A percentile compares a stretch with the other conserved stretches of the same genome.
These are phyloP conservation scores for Drosophila sulfurigaster DNA, from an alignment of 1,140 invertebrate genomes.

Conservation along the genomic window DNA sequence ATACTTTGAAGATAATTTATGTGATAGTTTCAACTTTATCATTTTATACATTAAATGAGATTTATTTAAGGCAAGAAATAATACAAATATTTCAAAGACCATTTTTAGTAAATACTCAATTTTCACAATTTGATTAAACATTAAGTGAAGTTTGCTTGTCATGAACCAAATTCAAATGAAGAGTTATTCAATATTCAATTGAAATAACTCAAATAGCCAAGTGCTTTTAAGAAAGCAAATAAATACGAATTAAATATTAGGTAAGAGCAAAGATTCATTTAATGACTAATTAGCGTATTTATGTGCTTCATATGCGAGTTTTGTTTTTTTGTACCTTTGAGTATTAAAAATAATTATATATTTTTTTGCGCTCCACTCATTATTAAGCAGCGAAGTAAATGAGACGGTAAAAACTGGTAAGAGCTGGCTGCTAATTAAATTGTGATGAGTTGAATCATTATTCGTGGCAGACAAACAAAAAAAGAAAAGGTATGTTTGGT, in stretches of 20 bases:
- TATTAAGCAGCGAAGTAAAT: not conserved
- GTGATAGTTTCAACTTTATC: too few species aligned
- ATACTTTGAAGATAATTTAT: too few species aligned
- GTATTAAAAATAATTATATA: not conserved
- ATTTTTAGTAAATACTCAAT: too few species aligned
- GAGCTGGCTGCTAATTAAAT: constrained; percentile 31
- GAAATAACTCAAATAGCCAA: too few species aligned
- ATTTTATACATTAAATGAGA: too few species aligned
- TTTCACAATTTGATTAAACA: too few species aligned
- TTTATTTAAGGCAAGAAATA: too few species aligned
- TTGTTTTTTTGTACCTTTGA: not conserved
- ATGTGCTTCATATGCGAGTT: not conserved
- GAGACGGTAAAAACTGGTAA: not conserved
- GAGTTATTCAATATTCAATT: too few species aligned
- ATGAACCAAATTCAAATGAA: too few species aligned
- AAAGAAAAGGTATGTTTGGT: not conserved
- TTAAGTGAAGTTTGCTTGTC: too few species aligned
- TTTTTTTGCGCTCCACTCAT: not conserved
- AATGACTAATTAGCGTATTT: constrained; percentile 1
- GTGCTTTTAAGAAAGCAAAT: not conserved
- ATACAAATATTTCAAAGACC: too few species aligned
- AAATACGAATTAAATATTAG: not conserved
- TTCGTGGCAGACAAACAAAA: not conserved
- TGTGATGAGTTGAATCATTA: constrained; percentile 27
- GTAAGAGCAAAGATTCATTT: not conserved